These are phyloP conservation scores for Acanthurus lineatus DNA, from an alignment of 2,797 vertebrate genomes.

Conservation along the genomic window DNA sequence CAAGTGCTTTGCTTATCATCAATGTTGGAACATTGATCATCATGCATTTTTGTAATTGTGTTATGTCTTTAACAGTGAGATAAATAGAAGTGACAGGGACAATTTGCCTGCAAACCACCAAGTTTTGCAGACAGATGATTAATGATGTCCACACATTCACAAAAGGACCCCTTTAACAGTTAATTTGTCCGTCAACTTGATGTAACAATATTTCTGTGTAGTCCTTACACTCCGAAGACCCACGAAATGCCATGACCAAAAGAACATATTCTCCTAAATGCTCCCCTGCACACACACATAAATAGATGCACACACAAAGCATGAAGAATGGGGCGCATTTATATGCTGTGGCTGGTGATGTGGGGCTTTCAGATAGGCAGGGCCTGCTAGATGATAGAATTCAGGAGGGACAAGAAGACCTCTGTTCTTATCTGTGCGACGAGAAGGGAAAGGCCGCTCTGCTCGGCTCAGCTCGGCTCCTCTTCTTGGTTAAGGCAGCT, in stretches of 20 bases:
- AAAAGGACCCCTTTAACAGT: conserved; percentile 51
- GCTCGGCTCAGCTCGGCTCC: conserved; percentile 43
- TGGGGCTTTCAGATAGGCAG: conserved; percentile 79
- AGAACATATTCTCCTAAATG: conserved; percentile 71
- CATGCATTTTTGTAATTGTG: background rate
- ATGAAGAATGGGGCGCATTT: conserved; percentile 86
- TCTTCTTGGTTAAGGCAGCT: conserved; percentile 51
- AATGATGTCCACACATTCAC: conserved; percentile 31
- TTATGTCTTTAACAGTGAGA: background rate
- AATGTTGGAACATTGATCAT: conserved; percentile 2
- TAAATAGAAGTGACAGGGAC: conserved; percentile 1
- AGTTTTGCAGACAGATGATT: conserved; percentile 15
- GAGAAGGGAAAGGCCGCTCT: conserved; percentile 65
- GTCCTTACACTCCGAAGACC: conserved; percentile 49
- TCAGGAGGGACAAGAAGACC: conserved; percentile 87
- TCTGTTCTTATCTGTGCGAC: conserved; percentile 83
- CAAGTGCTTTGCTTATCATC: background rate
- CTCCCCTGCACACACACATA: conserved; percentile 40
- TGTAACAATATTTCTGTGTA: conserved; percentile 42
- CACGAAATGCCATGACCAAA: conserved; percentile 71
- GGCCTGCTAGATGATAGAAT: conserved; percentile 83
- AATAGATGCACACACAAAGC: conserved; percentile 30
- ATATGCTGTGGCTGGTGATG: conserved; percentile 86
- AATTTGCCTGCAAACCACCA: conserved; percentile 7
- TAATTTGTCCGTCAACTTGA: conserved; percentile 59